Evolutionary conservation across 1,140 invertebrate genomes (phyloP).

Genomic region (Drosophila orena): DNA sequence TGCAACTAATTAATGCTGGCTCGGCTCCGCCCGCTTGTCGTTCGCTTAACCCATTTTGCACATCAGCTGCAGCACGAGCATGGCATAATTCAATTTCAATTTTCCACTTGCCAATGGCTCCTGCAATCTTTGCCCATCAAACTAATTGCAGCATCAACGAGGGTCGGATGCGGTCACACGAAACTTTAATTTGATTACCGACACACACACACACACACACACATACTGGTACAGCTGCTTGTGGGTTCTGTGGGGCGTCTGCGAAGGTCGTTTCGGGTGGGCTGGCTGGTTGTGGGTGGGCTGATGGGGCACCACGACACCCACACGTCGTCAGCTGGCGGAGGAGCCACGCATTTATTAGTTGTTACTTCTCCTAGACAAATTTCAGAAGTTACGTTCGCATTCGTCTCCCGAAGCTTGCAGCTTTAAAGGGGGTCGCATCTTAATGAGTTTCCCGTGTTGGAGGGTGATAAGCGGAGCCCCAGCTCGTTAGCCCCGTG

Average conservation of each 20-base stretch:
- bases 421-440: constrained; percentile 15
- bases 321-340: constrained; percentile 53
- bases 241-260: constrained; percentile 33
- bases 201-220: constrained; percentile 3
- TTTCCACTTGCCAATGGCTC: constrained; percentile 43
- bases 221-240: constrained; percentile 20
- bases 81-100: constrained; percentile 61
- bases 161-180: constrained; percentile 55
- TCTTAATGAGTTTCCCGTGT: constrained; percentile 74
- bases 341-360: constrained; percentile 65
- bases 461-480: constrained; percentile 47
- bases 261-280: constrained; percentile 3
- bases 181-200: constrained; percentile 74
- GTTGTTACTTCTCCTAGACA: constrained; percentile 61
- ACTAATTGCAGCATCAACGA: constrained; percentile 62
- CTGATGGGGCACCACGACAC: constrained; percentile 11
- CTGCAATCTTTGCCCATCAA: constrained; percentile 57
- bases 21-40: constrained; percentile 34
- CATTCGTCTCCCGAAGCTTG: constrained; percentile 25
- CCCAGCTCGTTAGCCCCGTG: constrained; percentile 33
- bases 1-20: constrained; percentile 51
- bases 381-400: constrained; percentile 70
- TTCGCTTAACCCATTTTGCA: constrained; percentile 45
- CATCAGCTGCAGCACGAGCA: constrained; percentile 30
- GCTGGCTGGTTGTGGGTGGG: background rate